Percentiles rank a stretch among this genome's conserved stretches.
Conservation (phyloP, 2,113 vertebrate genomes). For the Larimichthys crocea region DNA sequence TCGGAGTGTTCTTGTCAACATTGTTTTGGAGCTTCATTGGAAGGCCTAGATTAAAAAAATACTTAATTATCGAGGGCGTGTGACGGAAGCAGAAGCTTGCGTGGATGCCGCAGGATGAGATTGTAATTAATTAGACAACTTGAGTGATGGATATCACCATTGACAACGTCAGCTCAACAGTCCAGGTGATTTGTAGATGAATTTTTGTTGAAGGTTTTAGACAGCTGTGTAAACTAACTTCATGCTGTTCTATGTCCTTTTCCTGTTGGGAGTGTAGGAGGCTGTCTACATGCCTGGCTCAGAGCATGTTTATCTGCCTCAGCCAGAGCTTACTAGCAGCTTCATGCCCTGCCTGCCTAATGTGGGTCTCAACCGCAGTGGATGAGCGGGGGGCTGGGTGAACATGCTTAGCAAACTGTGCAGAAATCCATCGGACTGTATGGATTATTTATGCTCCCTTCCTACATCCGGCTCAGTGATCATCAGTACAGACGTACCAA, state of each 20-base stretch:
- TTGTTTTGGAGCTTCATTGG: not conserved
- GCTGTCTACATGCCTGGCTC: constrained; percentile 10
- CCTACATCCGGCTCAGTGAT: constrained; percentile 10
- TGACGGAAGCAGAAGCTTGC: not conserved
- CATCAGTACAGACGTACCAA: constrained; percentile 3
- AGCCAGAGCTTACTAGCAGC: constrained; percentile 17
- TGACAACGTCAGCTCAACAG: not conserved
- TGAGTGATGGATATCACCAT: not conserved
- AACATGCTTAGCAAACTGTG: constrained; percentile 33
- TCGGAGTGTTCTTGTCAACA: constrained; percentile 11
- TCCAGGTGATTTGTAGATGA: constrained; percentile 3
- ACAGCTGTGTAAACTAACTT: constrained; percentile 32
- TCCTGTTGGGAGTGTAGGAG: constrained; percentile 9
- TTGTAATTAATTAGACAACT: not conserved
- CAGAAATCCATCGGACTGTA: constrained; percentile 43
- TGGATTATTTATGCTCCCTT: constrained; percentile 57
- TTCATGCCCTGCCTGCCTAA: constrained; percentile 36
- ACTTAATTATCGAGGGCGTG: constrained; percentile 1
- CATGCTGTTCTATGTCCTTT: constrained; percentile 1
- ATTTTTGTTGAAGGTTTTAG: constrained; percentile 17
- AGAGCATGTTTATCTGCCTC: constrained; percentile 35
- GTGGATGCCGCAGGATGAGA: constrained; percentile 1
- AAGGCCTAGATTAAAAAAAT: not conserved
- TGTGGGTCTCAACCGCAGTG: constrained; percentile 24
- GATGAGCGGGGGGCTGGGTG: constrained; percentile 50